Conservation (phyloP, 2,888 invertebrate species). For the Frankliniella fusca region DNA sequence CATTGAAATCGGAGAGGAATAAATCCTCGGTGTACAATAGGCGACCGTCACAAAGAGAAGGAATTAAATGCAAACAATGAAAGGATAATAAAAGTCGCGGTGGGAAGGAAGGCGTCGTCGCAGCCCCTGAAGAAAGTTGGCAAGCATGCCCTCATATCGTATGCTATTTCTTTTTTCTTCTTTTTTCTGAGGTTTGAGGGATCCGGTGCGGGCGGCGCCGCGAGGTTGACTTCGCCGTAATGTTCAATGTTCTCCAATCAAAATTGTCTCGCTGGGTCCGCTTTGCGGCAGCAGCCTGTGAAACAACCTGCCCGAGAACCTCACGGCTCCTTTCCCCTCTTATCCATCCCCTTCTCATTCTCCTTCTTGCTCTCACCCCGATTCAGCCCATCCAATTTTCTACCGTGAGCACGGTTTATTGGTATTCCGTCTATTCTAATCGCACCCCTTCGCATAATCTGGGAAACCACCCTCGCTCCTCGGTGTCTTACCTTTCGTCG, state of each 20-base stretch:
- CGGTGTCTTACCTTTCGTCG: no score
- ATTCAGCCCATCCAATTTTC: constrained; percentile 24
- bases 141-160: constrained; percentile 15
- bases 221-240: neutral
- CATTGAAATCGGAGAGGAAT: neutral
- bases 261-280: neutral
- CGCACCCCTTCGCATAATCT: neutral
- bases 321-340: neutral
- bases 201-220: neutral
- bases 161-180: neutral
- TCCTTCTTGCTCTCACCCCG: neutral
- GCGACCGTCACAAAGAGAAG: neutral
- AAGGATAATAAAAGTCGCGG: neutral
- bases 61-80: constrained; percentile 11
- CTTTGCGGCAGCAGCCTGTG: neutral
- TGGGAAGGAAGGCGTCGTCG: neutral
- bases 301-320: neutral
- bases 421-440: constrained; percentile 21
- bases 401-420: constrained; percentile 20
- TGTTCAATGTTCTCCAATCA: constrained; percentile 20
- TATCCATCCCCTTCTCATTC: neutral
- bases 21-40: neutral
- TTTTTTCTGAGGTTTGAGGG: neutral
- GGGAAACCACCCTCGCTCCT: neutral
- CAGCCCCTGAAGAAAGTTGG: neutral